Conservation (phyloP, 2,113 vertebrate species). For the Bungarus multicinctus region DNA sequence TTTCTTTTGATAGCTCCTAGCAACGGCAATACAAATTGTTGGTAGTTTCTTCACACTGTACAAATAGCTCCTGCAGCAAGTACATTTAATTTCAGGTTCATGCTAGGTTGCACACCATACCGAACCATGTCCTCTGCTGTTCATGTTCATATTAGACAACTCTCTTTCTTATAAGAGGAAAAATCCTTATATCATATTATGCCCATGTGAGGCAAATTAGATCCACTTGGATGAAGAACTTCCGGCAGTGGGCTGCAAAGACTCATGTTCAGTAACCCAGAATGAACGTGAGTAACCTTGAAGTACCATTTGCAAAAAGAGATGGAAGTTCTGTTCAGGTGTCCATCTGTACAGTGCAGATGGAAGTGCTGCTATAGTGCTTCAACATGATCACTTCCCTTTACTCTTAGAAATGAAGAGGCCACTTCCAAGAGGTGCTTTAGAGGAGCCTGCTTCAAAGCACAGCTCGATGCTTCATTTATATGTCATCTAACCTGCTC, state of each 20-base stretch:
- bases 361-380: background rate
- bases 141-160: conserved; percentile 31
- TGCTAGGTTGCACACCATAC: conserved; percentile 31
- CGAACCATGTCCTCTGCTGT: background rate
- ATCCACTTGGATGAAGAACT: background rate
- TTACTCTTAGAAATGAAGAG: background rate
- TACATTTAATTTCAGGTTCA: conserved; percentile 56
- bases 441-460: background rate
- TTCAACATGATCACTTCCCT: background rate
- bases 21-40: conserved; percentile 68
- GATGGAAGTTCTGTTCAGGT: background rate
- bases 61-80: conserved; percentile 53
- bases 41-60: conserved; percentile 52
- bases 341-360: background rate
- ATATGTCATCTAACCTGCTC: background rate
- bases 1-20: conserved; percentile 84
- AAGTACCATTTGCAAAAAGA: background rate
- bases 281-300: background rate
- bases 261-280: background rate
- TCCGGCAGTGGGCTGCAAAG: background rate
- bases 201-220: background rate
- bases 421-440: background rate
- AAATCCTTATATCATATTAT: background rate
- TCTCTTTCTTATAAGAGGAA: background rate
- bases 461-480: background rate